Base-by-base conservation (phyloP, 1,140 invertebrate genomes). In the Bombus breviceps region DNA sequence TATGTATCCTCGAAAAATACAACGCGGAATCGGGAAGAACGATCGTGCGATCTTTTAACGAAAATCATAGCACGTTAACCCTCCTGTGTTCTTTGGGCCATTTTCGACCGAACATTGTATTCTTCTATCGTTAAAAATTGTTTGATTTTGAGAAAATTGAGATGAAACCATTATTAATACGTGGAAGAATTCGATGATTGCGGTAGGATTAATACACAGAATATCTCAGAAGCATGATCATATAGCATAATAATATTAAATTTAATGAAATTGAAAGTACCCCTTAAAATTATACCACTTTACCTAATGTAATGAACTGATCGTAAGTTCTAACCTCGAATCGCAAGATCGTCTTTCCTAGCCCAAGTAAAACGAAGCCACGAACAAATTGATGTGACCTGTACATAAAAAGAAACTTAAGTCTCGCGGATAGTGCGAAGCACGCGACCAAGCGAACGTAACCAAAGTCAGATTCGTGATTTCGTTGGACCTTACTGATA, bases 401-500 rank as follows among this genome's bases (percentile, higher is more conserved):
- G 64, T 84, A 79, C 12, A 66, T n/a, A 47, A 3, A 75, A 34
- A 13, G 25, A 18, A 39, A 73, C 15, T 73, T 32, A 76, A 59
- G 25, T 18, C 25, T 28, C 28, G 25, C 74, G 25, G 28, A 41
- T 73, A 66, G 80, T 83, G 68, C 76, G 68, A 80, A 83, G 78
- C 87, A 85, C 81, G 83, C 47, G 88, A 90, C 88, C 88, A 89
- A 89, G 57, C 32, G 43, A 78, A 76, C 74, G 79, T 37, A 62
- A 87, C 53, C 66, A 90, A 89, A 87, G 62, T 87, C 66, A 81
- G 47, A 88, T 81, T 90, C 71, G 83, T 91, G 80, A 91, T 86
- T 89, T 83, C 68, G 78, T 87, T 53, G 81, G 80, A 90, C 62
- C 79, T 90, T 90, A 87, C 69, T 81, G 62, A 89, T 57, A 89